Evolutionary conservation across 1,140 invertebrate genomes (phyloP), one percentile per base, ranked within the genome.

Genomic region (Plectrocnemia conspersa): DNA sequence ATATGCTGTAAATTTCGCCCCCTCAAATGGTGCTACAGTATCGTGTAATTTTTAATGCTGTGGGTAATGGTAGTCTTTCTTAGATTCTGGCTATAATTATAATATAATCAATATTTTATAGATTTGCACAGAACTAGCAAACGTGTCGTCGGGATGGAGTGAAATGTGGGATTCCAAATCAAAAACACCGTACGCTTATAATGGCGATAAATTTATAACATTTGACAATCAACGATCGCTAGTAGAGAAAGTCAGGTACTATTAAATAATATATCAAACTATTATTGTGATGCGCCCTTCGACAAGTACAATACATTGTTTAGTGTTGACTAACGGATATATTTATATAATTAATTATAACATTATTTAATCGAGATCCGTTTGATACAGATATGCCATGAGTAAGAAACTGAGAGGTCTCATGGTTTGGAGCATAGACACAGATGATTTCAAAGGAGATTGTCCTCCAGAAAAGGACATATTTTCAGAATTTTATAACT

Each of bases 381-480:
- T n/a, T n/a, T n/a, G n/a, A n/a, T 45, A 33, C 50, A 76, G 75
- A 63, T 79, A 77, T 59, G 80, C 80, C 1, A 76, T 82, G 55
- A 71, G 78, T 47, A 80, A 83, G 56, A 75, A 79, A 13, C 63
- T 91, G 6, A 85, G 80, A 0, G 89, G 89, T n/a, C 76, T 85
- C 0, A 89, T 91, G 87, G 79, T 89, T 2, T 91, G 88, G 88
- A 85, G 86, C 35, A 80, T 88, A 29, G 86, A 89, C 61, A 88
- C 83, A 0, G 85, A 89, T 56, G 85, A 89, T 64, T 89, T 89
- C 64, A 69, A 69, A 1, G 87, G 85, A 0, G 73, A 77, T 22
- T 88, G 86, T 61, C 32, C 58, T 18, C 33, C 72, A 58, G 69
- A 73, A 53, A 64, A 62, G 0, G 71, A 77, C 18, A 71, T 72